A percentile compares a stretch with the other conserved stretches of the same genome.
These are phyloP conservation scores for Mormyrops attenuatus DNA, from an alignment of 2,797 vertebrate genomes.

Conservation along the genomic window DNA sequence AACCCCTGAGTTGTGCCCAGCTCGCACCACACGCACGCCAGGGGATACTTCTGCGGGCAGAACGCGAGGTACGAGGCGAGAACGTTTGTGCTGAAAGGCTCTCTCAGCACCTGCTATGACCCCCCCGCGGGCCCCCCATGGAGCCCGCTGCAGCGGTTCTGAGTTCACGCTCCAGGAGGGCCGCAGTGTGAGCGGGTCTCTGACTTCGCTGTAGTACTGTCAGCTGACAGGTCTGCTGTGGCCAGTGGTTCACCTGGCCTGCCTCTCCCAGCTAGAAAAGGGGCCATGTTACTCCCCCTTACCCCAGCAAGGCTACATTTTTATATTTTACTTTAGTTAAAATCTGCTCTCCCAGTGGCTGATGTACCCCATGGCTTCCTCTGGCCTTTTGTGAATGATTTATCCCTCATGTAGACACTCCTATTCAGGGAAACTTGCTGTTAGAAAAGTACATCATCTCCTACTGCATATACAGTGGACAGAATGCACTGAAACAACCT, in stretches of 20 bases:
- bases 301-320: neutral
- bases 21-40: neutral
- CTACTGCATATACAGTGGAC: neutral
- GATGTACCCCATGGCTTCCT: neutral
- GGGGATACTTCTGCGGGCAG: neutral
- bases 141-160: neutral
- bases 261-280: constrained; percentile 38
- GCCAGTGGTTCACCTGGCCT: constrained; percentile 14
- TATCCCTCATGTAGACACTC: constrained; percentile 10
- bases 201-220: neutral
- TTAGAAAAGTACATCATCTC: neutral
- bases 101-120: neutral
- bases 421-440: neutral
- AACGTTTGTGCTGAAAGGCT: neutral
- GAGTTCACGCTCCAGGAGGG: neutral
- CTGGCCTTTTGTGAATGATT: neutral
- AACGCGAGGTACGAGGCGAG: neutral
- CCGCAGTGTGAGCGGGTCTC: neutral
- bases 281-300: constrained; percentile 48
- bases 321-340: neutral
- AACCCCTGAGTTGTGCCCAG: too few species aligned
- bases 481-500: neutral
- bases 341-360: neutral
- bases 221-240: constrained; percentile 3
- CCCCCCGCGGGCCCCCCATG: neutral